Evolutionary conservation across 2,888 invertebrate species (phyloP).

Genomic region (Macropis europaea): DNA sequence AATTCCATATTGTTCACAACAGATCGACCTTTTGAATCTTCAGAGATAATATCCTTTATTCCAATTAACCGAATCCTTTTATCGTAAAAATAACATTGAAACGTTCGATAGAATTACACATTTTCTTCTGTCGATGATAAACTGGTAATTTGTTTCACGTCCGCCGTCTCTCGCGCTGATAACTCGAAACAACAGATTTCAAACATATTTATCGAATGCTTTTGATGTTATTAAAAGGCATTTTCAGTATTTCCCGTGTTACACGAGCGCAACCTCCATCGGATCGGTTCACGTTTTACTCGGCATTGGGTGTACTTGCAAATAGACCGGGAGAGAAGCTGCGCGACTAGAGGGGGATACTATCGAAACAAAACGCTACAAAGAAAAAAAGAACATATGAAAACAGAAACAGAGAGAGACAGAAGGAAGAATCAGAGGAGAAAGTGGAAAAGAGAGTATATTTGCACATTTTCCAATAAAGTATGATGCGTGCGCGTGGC

Average conservation of each 20-base stretch:
- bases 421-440: not conserved
- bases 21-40: not conserved
- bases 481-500: slow-evolving; percentile 73
- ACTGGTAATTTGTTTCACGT: not conserved
- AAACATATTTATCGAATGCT: not conserved
- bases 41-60: no score
- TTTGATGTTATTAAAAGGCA: no score
- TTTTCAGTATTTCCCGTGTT: no score
- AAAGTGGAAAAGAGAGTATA: slow-evolving; percentile 12
- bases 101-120: no score
- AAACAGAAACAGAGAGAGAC: not conserved
- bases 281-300: no score
- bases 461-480: slow-evolving; percentile 78
- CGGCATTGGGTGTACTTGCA: not conserved
- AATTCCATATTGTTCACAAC: not conserved
- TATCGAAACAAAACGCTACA: not conserved
- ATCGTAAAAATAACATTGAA: not conserved
- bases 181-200: not conserved
- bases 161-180: no score
- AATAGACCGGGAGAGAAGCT: not conserved
- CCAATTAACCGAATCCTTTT: not conserved
- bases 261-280: no score
- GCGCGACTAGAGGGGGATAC: no score
- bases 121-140: not conserved
- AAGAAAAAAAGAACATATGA: not conserved